Evolutionary conservation across 2,113 vertebrate species (phyloP), one percentile per base, ranked within the genome.

Genomic region (Crotalus helleri): DNA sequence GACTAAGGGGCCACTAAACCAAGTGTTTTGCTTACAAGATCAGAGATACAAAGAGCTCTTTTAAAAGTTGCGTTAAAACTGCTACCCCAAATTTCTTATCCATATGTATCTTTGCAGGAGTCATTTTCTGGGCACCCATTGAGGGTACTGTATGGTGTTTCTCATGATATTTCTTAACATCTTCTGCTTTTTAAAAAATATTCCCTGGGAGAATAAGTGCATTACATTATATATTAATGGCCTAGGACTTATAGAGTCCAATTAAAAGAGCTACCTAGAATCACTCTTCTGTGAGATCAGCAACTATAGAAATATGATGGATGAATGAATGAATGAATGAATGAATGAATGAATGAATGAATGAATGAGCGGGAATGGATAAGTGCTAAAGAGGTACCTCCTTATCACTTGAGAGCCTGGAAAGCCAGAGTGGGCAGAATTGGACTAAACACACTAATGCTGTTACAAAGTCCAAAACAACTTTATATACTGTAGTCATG

Each of bases 1-100:
- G 95, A 92, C 95, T 89, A 96, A 97, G 96, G 95, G 95, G 92
- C 94, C 94, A 39, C 0, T 92, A 61, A 93, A 85, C 93, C 87
- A 29, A 94, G 93, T 94, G 94, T 92, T 86, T 81, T 91, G 94
- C 94, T 96, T 96, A 96, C 93, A 94, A 90, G 92, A 92, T 39
- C 88, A 92, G 69, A 88, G 88, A 93, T 59, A 93, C 44, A 85
- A 46, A 90, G 85, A 88, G 88, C 90, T 85, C 54, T 90, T 86
- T 59, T 88, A 59, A 29, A 19, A 23, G 13, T 17, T 58, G 23
- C 7, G 26, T 90, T 10, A 19, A n/a, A 51, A 57, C 33, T 49
- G 19, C 21, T 24, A 39, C 55, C 55, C 61, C 46, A 44, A 53
- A 64, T 81, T n/a, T 19, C 74, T 81, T 44, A 81, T 17, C 57